Evolutionary conservation across 2,797 vertebrate genomes (phyloP).

Genomic region (Pteronotus mesoamericanus): DNA sequence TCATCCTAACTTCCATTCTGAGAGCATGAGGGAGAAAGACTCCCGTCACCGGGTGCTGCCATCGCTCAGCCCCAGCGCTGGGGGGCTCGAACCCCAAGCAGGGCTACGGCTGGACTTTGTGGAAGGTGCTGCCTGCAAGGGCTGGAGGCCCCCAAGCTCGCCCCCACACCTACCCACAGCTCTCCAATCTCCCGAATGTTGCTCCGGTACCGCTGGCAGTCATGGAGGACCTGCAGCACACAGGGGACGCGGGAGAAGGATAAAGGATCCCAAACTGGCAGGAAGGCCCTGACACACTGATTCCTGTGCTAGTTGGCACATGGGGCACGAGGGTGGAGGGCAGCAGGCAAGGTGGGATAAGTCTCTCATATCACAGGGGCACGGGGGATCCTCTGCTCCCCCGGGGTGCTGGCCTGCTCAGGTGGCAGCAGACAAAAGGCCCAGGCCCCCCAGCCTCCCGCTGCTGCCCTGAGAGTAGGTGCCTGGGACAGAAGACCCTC

Average conservation of each 20-base stretch:
- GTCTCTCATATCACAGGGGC: not conserved
- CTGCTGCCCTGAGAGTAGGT: not conserved
- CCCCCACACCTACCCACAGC: slow-evolving; percentile 89
- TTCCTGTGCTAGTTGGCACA: fast-evolving
- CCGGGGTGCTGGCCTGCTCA: not conserved
- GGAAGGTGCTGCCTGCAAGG: fast-evolving
- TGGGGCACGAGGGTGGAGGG: not conserved
- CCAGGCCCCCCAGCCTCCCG: not conserved
- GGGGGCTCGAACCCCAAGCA: fast-evolving
- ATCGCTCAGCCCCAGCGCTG: fast-evolving
- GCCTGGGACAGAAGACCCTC: not conserved
- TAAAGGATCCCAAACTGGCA: fast-evolving
- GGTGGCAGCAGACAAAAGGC: not conserved
- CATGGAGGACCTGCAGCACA: slow-evolving; percentile 90
- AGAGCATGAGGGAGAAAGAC: not conserved
- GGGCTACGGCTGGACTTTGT: fast-evolving
- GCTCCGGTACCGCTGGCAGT: slow-evolving; percentile 94
- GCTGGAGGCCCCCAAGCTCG: fast-evolving
- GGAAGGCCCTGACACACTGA: fast-evolving
- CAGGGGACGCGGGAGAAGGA: fast-evolving
- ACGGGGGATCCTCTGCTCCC: no score
- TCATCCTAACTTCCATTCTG: not conserved
- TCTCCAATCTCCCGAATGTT: slow-evolving; percentile 90
- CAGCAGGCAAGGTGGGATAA: fast-evolving
- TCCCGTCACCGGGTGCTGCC: fast-evolving